phyloP scores from a whole-genome alignment of 2,113 vertebrate species.

The Hassar affinis region DNA sequence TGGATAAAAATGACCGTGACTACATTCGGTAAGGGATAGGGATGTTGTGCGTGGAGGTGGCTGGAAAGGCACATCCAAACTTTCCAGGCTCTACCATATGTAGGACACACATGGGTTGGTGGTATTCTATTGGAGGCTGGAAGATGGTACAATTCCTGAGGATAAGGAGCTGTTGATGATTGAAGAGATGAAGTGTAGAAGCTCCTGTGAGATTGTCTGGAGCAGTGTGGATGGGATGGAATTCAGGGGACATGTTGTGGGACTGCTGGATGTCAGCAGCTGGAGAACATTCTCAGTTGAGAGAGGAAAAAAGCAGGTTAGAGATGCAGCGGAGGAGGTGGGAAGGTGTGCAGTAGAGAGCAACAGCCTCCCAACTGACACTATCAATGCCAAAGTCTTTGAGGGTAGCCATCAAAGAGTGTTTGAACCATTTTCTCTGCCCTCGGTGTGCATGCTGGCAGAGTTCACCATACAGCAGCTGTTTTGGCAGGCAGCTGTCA shows the following conservation, averaged over 20 bases:
- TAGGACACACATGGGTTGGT: background rate
- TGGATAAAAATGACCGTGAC: background rate
- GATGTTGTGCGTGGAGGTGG: background rate
- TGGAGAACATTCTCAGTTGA: too few relatives aligned
- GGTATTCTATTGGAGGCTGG: background rate
- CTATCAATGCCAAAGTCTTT: background rate
- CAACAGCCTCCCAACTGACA: background rate
- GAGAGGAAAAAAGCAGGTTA: too few relatives aligned
- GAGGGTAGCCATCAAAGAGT: background rate
- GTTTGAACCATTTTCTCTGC: background rate
- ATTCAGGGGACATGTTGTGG: too few relatives aligned
- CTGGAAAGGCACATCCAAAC: background rate
- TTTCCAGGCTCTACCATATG: background rate
- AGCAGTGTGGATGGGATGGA: too few relatives aligned
- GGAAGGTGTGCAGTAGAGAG: background rate
- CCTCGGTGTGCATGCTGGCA: background rate
- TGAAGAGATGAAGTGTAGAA: too few relatives aligned
- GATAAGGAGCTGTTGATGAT: too few relatives aligned
- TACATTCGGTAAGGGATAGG: background rate
- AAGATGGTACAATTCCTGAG: too few relatives aligned
- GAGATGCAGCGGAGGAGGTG: too few relatives aligned
- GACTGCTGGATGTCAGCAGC: too few relatives aligned
- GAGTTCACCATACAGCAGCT: background rate
- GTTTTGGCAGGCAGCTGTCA: background rate
- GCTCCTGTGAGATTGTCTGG: too few relatives aligned